Evolutionary conservation across 2,113 vertebrate genomes (phyloP).

Genomic region (Gopherus flavomarginatus): DNA sequence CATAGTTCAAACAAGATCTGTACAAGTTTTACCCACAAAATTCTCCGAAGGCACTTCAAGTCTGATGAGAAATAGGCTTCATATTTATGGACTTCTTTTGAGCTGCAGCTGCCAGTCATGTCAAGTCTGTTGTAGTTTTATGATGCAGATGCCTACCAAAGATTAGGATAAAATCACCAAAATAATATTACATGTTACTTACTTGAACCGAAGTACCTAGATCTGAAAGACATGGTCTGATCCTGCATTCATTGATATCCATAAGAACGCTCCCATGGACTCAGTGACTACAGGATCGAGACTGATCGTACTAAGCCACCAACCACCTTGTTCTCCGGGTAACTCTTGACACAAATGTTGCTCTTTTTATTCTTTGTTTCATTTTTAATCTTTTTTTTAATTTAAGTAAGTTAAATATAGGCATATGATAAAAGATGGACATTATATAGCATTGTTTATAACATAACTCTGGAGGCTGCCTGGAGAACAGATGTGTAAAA

Average conservation of each 20-base stretch:
- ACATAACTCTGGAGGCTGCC: neutral
- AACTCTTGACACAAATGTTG: neutral
- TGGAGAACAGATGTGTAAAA: neutral
- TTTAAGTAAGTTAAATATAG: neutral
- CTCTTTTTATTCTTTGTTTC: neutral
- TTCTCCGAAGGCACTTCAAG: neutral
- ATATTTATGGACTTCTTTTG: neutral
- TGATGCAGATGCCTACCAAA: neutral
- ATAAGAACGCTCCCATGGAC: neutral
- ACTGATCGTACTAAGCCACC: neutral
- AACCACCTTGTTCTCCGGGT: neutral
- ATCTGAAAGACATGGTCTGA: neutral
- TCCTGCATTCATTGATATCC: neutral
- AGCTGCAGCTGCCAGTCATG: rapidly evolving
- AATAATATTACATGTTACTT: neutral
- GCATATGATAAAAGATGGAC: neutral
- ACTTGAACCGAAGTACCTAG: neutral
- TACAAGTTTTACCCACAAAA: neutral
- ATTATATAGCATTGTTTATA: neutral
- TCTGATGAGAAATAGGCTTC: neutral
- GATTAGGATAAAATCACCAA: neutral
- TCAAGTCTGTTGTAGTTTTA: neutral
- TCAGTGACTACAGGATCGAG: neutral
- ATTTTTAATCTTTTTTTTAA: neutral
- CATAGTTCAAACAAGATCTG: neutral